Evolutionary conservation across 2,888 invertebrate species (phyloP).

Genomic region (Drosophila tripunctata): DNA sequence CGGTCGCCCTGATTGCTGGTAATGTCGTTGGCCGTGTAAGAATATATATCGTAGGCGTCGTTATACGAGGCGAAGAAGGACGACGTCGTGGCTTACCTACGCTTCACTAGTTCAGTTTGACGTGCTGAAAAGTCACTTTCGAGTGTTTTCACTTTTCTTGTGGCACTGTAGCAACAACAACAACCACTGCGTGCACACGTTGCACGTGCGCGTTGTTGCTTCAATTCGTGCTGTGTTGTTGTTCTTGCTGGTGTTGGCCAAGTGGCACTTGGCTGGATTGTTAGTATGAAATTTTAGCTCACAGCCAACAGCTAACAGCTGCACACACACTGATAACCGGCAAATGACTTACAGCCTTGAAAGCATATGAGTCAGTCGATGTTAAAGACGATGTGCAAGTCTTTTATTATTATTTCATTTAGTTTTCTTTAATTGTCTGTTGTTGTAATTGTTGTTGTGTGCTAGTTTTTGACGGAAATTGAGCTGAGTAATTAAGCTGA

Average conservation of each 20-base stretch:
- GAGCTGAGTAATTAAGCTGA: conserved; percentile 56
- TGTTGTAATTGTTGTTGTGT: conserved; percentile 21
- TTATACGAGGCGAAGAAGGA: conserved; percentile 17
- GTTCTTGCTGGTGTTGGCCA: conserved; percentile 38
- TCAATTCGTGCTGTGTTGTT: no score
- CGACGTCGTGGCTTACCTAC: conserved; percentile 39
- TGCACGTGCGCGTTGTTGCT: conserved; percentile 71
- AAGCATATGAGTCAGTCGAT: conserved; percentile 42
- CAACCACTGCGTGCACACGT: conserved; percentile 44
- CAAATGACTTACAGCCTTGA: conserved; percentile 66
- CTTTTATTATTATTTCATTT: conserved; percentile 8
- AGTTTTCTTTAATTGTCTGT: not conserved
- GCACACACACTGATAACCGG: conserved; percentile 32
- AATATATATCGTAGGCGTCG: conserved; percentile 22
- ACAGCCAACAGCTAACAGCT: conserved; percentile 38
- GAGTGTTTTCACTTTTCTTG: conserved; percentile 72
- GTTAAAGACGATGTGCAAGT: not conserved
- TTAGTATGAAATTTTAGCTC: conserved; percentile 49
- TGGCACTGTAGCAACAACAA: no score
- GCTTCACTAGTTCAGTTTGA: conserved; percentile 61
- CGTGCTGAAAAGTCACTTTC: conserved; percentile 74
- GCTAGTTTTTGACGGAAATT: conserved; percentile 38
- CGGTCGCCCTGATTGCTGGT: conserved; percentile 39
- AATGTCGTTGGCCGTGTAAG: conserved; percentile 60
- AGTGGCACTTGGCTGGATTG: conserved; percentile 66